Conservation (phyloP, 53 echinoderm and acorn worm genomes). For the Temnopleurus reevesii region DNA sequence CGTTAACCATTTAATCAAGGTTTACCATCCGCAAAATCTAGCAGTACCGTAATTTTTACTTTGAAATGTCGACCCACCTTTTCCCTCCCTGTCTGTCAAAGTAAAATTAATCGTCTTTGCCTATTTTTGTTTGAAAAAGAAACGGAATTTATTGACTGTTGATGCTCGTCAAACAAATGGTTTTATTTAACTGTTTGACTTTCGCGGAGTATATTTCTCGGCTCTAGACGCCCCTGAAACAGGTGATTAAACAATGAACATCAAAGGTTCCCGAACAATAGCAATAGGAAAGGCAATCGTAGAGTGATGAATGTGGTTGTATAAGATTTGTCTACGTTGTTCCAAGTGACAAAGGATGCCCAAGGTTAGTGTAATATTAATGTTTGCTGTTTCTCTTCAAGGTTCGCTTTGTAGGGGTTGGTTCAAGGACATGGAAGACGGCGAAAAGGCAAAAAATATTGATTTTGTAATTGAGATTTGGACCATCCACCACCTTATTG, state of each 20-base stretch:
- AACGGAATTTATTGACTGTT: conserved; percentile 19
- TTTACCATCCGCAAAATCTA: too few relatives aligned
- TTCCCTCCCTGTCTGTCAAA: neutral
- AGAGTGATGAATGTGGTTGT: conserved; percentile 27
- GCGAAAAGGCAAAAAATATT: neutral
- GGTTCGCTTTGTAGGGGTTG: neutral
- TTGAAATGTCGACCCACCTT: too few relatives aligned
- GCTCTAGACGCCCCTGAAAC: neutral
- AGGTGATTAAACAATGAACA: conserved; percentile 31
- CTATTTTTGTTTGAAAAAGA: neutral
- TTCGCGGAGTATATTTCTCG: neutral
- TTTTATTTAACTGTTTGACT: neutral
- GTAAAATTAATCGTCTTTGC: conserved; percentile 3
- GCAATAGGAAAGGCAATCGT: neutral
- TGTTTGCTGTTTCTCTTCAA: neutral
- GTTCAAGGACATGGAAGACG: conserved; percentile 21
- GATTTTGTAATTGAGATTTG: neutral
- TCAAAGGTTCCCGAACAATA: conserved; percentile 21
- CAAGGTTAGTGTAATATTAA: neutral
- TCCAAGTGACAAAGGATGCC: neutral
- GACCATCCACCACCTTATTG: too few relatives aligned
- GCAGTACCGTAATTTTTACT: too few relatives aligned
- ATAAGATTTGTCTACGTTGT: conserved; percentile 33
- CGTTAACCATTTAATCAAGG: too few relatives aligned
- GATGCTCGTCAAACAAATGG: conserved; percentile 4